Base-by-base conservation (phyloP, 2,797 vertebrate genomes). In the Darevskia mixta region DNA sequence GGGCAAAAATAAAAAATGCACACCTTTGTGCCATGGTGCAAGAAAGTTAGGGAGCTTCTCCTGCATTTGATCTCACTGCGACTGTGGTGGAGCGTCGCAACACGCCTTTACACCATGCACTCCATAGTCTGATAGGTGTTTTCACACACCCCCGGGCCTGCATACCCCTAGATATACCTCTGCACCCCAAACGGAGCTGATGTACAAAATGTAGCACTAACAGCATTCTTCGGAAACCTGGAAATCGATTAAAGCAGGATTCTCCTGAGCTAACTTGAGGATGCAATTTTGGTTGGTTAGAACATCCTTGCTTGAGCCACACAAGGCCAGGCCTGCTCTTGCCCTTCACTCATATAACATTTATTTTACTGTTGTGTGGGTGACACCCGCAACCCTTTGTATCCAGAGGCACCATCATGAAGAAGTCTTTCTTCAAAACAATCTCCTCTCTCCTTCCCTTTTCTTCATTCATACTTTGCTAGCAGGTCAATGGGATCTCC, bases 401-500 rank as follows among this genome's bases (percentile, higher is more conserved):
- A 64, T 73, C 43, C 29, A 43, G 35, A n/a, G 5, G 27, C 18
- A 10, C 5, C 32, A 69, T 18, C 18, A 73, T 67, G 69, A 75
- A 25, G 17, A 75, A 18, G 32, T 66, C 5, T 8, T 13, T 75
- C 78, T 49, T 77, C 25, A 55, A 77, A 45, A 75, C 4, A 77
- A 66, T 77, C 58, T n/a, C 20, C 32, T n/a, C 41, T 8, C 35
- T 18, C 49, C 49, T 45, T 61, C 82, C 82, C 71, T 18, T 13
- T 77, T 67, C 61, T 49, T n/a, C 61, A 83, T 41, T 76, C 23
- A 77, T 82, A 29, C 23, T 77, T 87, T 73, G 69, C 23, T 73
- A 49, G 5, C 25, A 61, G 27, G 75, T 20, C 20, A 41, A 61
- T 20, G n/a, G 23, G 43, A 20, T 76, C 20, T 10, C 23, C 35